These are phyloP conservation scores for Ditula angustiorana DNA, from an alignment of 2,888 invertebrate species.

Conservation along the genomic window DNA sequence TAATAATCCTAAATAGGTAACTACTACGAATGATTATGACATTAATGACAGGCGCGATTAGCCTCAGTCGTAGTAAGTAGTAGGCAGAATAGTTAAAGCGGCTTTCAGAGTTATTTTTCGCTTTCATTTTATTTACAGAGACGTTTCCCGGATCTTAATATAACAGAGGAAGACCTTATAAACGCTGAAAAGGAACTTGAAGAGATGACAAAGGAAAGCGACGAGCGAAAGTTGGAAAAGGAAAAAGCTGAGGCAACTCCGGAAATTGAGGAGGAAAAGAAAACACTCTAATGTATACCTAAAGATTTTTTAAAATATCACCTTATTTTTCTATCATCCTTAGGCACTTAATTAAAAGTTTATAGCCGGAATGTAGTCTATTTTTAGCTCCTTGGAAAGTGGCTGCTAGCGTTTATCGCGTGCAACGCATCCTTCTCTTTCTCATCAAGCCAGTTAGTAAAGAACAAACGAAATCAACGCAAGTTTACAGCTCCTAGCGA, in stretches of 20 bases:
- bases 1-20: too few relatives aligned
- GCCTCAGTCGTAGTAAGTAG: too few relatives aligned
- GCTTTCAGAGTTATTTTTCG: not conserved
- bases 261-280: constrained; percentile 57
- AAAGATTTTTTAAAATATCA: constrained; percentile 25
- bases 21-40: too few relatives aligned
- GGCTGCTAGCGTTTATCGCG: not conserved
- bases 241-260: constrained; percentile 37
- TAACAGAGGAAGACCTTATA: constrained; percentile 77
- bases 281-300: constrained; percentile 57
- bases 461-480: not conserved
- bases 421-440: not conserved
- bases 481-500: not conserved
- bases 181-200: constrained; percentile 73
- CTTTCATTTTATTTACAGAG: constrained; percentile 56
- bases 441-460: not conserved
- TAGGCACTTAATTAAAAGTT: constrained; percentile 28
- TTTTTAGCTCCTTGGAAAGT: constrained; percentile 6
- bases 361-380: constrained; percentile 15
- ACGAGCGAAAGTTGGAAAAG: constrained; percentile 46
- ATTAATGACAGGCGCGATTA: too few relatives aligned
- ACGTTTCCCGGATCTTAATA: constrained; percentile 73
- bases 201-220: constrained; percentile 64
- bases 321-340: constrained; percentile 34
- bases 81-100: too few relatives aligned